phyloP scores from a whole-genome alignment of 2,888 invertebrate species.

The Poecilobothrus nobilitatus region DNA sequence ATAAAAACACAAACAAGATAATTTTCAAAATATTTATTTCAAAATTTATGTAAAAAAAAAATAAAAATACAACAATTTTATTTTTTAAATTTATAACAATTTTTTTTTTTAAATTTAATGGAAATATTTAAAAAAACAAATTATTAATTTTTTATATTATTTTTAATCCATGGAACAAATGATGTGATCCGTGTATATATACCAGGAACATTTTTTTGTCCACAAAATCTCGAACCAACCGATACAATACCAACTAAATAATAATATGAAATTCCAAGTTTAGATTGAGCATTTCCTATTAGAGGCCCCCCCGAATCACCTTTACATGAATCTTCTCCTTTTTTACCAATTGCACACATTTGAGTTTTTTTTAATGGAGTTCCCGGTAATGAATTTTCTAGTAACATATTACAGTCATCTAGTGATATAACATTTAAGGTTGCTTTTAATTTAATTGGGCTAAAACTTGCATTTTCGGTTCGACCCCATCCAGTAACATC shows the following conservation, averaged over 20 bases:
- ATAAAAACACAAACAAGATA: too few relatives aligned
- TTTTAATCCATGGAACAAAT: constrained; percentile 52
- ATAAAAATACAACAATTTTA: too few relatives aligned
- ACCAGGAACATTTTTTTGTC: constrained; percentile 51
- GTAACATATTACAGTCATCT: constrained; percentile 48
- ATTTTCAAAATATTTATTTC: too few relatives aligned
- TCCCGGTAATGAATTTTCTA: constrained; percentile 30
- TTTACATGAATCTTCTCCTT: constrained; percentile 48
- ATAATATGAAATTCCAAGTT: constrained; percentile 39
- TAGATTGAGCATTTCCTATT: constrained; percentile 40
- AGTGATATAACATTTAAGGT: constrained; percentile 44
- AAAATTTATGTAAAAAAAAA: too few relatives aligned
- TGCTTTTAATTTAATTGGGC: constrained; percentile 50
- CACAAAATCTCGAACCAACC: constrained; percentile 53
- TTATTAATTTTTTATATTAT: constrained; percentile 23
- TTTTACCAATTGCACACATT: constrained; percentile 52
- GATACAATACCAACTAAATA: constrained; percentile 54
- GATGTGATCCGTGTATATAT: constrained; percentile 54
- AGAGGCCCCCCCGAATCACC: constrained; percentile 59
- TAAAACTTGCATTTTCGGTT: constrained; percentile 47
- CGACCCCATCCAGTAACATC: constrained; percentile 58
- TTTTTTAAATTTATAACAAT: too few relatives aligned
- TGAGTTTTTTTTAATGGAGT: constrained; percentile 37
- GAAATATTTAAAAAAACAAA: too few relatives aligned
- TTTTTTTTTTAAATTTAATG: too few relatives aligned